A percentile compares a stretch with the other conserved stretches of the same genome.
These are phyloP conservation scores for Acronicta psi DNA, from an alignment of 2,888 invertebrate genomes.

Conservation along the genomic window DNA sequence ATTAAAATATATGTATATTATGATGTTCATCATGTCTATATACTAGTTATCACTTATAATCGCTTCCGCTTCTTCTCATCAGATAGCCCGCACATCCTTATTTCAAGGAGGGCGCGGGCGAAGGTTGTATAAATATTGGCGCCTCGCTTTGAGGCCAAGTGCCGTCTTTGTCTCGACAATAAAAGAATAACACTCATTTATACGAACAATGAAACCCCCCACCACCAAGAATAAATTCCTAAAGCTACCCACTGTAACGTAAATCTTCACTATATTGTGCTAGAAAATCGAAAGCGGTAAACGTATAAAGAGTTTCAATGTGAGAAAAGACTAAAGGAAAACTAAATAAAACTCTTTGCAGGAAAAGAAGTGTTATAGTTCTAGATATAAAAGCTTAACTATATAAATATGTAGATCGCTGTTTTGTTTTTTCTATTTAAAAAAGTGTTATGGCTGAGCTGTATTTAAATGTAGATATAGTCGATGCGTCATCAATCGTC, in stretches of 20 bases:
- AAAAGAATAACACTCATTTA: conserved; percentile 88
- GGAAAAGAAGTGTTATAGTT: conserved; percentile 1
- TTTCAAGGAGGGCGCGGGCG: conserved; percentile 69
- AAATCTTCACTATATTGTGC: conserved; percentile 55
- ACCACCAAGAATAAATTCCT: conserved; percentile 55
- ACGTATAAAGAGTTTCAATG: conserved; percentile 33
- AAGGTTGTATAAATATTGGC: conserved; percentile 86
- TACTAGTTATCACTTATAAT: not conserved
- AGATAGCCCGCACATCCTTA: conserved; percentile 42
- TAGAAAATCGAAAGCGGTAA: conserved; percentile 51
- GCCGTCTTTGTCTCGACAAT: conserved; percentile 85
- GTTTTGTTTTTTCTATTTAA: no score
- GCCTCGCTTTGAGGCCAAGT: conserved; percentile 83
- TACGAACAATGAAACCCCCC: conserved; percentile 77
- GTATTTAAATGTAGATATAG: no score
- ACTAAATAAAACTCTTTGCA: conserved; percentile 5
- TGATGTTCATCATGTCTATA: no score
- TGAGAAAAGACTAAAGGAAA: conserved; percentile 12
- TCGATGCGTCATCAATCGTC: no score
- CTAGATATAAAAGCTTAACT: not conserved
- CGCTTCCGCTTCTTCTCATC: conserved; percentile 45
- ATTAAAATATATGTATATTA: no score
- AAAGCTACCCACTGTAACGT: conserved; percentile 55
- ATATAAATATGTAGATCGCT: no score
- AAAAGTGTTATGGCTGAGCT: no score